Evolutionary conservation across 2,113 vertebrate genomes (phyloP).

Genomic region (Anarrhichthys ocellatus): DNA sequence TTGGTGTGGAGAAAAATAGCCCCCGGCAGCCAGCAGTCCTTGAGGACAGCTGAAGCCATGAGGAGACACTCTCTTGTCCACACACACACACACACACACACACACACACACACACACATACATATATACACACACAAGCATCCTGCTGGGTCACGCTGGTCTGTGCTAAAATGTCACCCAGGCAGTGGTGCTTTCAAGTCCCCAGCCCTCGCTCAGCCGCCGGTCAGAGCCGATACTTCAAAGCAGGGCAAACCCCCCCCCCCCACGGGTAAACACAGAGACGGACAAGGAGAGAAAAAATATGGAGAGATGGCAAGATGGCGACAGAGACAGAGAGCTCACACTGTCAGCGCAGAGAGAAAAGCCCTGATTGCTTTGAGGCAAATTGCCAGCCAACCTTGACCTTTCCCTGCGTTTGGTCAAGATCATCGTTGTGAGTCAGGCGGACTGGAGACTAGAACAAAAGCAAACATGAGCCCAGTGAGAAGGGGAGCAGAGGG

Average conservation of each 20-base stretch:
- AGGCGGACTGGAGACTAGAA: slow-evolving; percentile 66
- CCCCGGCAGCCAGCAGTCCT: slow-evolving; percentile 41
- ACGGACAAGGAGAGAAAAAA: slow-evolving; percentile 40
- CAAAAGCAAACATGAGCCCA: slow-evolving; percentile 76
- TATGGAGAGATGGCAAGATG: slow-evolving; percentile 51
- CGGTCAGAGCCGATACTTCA: slow-evolving; percentile 65
- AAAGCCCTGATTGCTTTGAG: slow-evolving; percentile 79
- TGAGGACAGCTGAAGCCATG: slow-evolving; percentile 57
- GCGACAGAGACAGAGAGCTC: slow-evolving; percentile 55
- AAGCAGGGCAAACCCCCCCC: slow-evolving; percentile 41
- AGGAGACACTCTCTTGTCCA: slow-evolving; percentile 23
- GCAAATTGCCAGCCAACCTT: slow-evolving; percentile 80
- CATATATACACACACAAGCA: slow-evolving; percentile 4
- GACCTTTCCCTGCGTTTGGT: slow-evolving; percentile 80
- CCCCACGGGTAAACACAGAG: slow-evolving; percentile 59
- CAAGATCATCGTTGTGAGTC: slow-evolving; percentile 80
- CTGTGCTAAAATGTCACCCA: slow-evolving; percentile 74
- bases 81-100: slow-evolving; percentile 22
- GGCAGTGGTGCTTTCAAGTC: slow-evolving; percentile 72
- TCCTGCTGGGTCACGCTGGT: slow-evolving; percentile 54
- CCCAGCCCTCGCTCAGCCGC: slow-evolving; percentile 42
- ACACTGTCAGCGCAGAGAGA: slow-evolving; percentile 58
- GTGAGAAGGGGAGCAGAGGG: slow-evolving; percentile 26
- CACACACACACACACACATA: slow-evolving; percentile 6
- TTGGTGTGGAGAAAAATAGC: slow-evolving; percentile 58